Base-by-base conservation (phyloP, 2,888 invertebrate genomes). In the Pammene fasciana region DNA sequence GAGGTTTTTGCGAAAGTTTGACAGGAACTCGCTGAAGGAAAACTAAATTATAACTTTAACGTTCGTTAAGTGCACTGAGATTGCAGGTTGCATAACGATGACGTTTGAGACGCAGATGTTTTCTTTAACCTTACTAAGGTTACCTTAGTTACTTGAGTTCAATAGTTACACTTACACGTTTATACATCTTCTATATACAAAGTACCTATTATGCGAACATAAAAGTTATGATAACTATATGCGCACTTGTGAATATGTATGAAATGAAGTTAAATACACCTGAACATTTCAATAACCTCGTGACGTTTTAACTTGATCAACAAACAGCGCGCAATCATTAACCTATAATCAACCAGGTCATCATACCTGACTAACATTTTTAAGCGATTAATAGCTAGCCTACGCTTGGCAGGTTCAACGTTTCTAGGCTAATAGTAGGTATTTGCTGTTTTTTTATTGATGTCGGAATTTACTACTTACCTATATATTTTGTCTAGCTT, bases 1-100 rank as follows among this genome's bases (percentile, higher is more conserved):
- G 81, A 78, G 77, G 80, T 84, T 85, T 85, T 83, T 83, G 78
- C 78, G 65, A 72, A 75, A 74, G 71, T 67, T 68, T 65, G 61
- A 36, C 50, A 54, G 57, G 38, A 60, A 55, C 67, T 55, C 66
- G 52, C 50, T n/a, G 67, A 41, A 13, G 48, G 54, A 55, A 46
- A 61, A 61, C 55, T 34, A 38, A 54, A 14, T 61, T 46, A 18
- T 36, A 56, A 50, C 59, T 34, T 57, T 13, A 41, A 62, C 38
- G 26, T 26, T 34, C 14, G 48, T 11, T 50, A 50, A 62, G 50
- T 34, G 46, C 59, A 46, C 18, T 45, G 18, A 26, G 26, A 26
- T 26, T 41, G 16, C 7, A 38, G 11, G 13, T 38, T 50, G 13
- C 50, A 18, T 61, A 62, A 46, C n/a, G 11, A 10, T 26, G n/a